A percentile compares a stretch with the other conserved stretches of the same genome.
Evolutionary conservation across 2,888 invertebrate genomes (phyloP).

Genomic region (Aleiodes alternator): DNA sequence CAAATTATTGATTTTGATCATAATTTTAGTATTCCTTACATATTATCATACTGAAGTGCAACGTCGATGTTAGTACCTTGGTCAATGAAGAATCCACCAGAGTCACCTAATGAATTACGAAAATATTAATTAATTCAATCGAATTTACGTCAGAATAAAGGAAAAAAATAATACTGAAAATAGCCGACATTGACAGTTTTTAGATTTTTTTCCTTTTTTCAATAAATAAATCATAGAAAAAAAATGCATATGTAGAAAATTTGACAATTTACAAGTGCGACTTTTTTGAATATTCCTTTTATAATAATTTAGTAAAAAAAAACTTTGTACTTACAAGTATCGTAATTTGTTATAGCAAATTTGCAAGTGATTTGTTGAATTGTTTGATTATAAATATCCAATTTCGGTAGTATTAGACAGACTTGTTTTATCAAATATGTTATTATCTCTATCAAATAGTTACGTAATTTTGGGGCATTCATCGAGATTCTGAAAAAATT

Average conservation of each 20-base stretch:
- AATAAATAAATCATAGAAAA: no score
- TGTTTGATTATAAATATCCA: conserved; percentile 72
- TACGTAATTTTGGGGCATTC: conserved; percentile 84
- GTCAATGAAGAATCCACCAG: conserved; percentile 68
- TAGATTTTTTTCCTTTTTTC: no score
- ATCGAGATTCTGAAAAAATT: conserved; percentile 80
- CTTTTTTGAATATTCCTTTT: no score
- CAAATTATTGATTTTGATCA: no score
- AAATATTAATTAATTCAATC: conserved; percentile 72
- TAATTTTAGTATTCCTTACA: conserved; percentile 70
- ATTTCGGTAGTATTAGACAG: conserved; percentile 76
- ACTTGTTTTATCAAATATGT: conserved; percentile 80
- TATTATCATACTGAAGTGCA: conserved; percentile 79
- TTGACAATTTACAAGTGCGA: no score
- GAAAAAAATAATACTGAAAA: background rate
- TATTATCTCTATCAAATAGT: conserved; percentile 79
- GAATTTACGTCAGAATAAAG: background rate
- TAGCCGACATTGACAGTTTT: no score
- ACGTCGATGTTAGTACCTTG: conserved; percentile 81
- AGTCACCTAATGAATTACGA: conserved; percentile 71
- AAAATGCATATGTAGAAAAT: no score
- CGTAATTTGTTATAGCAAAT: conserved; percentile 81
- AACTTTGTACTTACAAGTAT: conserved; percentile 75
- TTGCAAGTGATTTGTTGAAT: conserved; percentile 76
- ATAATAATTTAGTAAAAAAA: no score